These are phyloP conservation scores for Takifugu flavidus DNA, from an alignment of 2,113 vertebrate species.

Conservation along the genomic window DNA sequence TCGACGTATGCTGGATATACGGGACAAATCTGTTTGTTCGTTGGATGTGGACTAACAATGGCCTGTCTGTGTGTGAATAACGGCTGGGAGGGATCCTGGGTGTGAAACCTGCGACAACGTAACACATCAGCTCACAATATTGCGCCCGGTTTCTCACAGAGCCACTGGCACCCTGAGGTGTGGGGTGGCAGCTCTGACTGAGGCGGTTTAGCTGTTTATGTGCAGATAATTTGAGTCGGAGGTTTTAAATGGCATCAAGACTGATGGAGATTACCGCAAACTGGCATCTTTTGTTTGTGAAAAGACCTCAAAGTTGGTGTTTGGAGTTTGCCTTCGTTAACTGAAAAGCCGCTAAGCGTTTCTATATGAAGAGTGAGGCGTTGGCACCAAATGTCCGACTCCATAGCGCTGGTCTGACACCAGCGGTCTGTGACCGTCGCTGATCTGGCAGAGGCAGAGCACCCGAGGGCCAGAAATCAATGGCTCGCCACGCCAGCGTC, in stretches of 20 bases:
- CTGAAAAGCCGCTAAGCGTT: no score
- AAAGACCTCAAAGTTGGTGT: conserved; percentile 2
- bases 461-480: conserved; percentile 57
- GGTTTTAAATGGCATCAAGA: no score
- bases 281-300: no score
- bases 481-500: conserved; percentile 54
- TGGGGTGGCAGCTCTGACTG: no score
- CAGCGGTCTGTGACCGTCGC: neutral
- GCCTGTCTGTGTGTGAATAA: neutral
- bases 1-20: conserved; percentile 22
- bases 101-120: conserved; percentile 3
- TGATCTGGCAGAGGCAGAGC: conserved; percentile 33
- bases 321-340: conserved; percentile 1
- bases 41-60: neutral
- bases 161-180: conserved; percentile 9
- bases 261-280: no score
- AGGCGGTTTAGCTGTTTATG: no score
- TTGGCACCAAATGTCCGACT: conserved; percentile 9
- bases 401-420: conserved; percentile 43
- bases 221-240: no score
- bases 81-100: neutral
- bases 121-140: conserved; percentile 2
- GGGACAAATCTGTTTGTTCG: conserved; percentile 31
- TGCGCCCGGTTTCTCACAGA: conserved; percentile 17
- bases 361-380: no score